These are phyloP conservation scores for Drosophila repletoides DNA, from an alignment of 1,140 invertebrate species.

Conservation along the genomic window DNA sequence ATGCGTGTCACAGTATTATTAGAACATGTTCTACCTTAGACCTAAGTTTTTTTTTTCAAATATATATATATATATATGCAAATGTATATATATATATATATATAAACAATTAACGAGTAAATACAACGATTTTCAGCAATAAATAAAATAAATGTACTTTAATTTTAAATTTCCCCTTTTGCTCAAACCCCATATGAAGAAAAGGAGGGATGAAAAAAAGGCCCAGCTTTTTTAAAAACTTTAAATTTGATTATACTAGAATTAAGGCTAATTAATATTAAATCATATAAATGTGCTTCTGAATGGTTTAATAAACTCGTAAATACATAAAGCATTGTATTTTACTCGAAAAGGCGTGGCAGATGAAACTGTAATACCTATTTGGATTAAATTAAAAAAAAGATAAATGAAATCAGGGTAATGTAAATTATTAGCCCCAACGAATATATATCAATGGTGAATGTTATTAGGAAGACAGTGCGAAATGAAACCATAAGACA, in stretches of 20 bases:
- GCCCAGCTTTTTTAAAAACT: not conserved
- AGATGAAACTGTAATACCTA: conserved; percentile 17
- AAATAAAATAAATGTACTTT: not conserved
- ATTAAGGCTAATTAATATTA: conserved; percentile 28
- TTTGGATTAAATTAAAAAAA: conserved; percentile 18
- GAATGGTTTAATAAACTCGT: conserved; percentile 39
- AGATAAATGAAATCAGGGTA: no score
- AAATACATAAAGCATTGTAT: no score
- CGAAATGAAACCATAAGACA: no score
- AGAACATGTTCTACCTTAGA: no score
- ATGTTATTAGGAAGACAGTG: no score
- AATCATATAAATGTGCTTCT: conserved; percentile 57
- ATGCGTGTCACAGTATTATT: no score
- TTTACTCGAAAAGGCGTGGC: no score
- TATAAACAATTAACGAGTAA: not conserved
- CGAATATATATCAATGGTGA: no score
- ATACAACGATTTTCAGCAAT: conserved; percentile 2
- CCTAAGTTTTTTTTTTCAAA: no score
- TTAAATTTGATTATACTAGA: conserved; percentile 22
- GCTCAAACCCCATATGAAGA: not conserved
- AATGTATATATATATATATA: no score
- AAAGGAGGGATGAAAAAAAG: not conserved
- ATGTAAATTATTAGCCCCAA: no score
- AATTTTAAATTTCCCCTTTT: not conserved
- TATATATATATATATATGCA: no score